Percentiles rank a stretch among this genome's conserved stretches.
These are phyloP conservation scores for Globodera rostochiensis DNA, from an alignment of 1,140 invertebrate species.

Conservation along the genomic window DNA sequence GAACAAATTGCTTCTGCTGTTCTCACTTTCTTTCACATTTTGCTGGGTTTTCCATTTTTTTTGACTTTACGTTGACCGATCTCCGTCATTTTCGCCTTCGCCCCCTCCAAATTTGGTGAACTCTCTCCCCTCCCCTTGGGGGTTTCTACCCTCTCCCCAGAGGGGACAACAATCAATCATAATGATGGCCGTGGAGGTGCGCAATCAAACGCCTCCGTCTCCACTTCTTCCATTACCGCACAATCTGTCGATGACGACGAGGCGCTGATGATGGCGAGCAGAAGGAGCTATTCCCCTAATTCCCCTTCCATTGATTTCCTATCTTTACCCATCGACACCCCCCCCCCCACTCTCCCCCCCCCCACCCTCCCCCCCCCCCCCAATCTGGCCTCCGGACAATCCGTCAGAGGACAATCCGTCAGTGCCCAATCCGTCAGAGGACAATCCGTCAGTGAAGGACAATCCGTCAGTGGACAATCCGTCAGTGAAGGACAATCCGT, in stretches of 20 bases:
- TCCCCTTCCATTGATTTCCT: no score
- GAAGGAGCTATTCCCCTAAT: not conserved
- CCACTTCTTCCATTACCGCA: not conserved
- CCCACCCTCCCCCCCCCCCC: no score
- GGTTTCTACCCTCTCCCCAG: not conserved
- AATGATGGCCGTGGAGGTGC: not conserved
- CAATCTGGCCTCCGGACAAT: not conserved
- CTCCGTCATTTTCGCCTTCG: no score
- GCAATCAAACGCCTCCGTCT: conserved; percentile 1
- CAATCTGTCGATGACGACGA: not conserved
- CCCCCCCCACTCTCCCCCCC: not conserved
- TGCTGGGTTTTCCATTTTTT: not conserved
- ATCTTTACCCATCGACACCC: no score
- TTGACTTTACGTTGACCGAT: not conserved
- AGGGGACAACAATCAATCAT: not conserved
- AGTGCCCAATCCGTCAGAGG: no score
- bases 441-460: no score
- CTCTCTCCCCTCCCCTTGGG: no score
- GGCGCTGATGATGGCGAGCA: not conserved
- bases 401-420: no score
- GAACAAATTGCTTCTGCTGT: not conserved
- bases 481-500: no score
- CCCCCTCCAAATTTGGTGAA: not conserved
- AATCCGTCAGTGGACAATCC: no score
- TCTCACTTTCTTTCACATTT: not conserved